A percentile compares a stretch with the other conserved stretches of the same genome.
phyloP scores from a whole-genome alignment of 2,797 vertebrate genomes.

The Phalloptychus januarius region DNA sequence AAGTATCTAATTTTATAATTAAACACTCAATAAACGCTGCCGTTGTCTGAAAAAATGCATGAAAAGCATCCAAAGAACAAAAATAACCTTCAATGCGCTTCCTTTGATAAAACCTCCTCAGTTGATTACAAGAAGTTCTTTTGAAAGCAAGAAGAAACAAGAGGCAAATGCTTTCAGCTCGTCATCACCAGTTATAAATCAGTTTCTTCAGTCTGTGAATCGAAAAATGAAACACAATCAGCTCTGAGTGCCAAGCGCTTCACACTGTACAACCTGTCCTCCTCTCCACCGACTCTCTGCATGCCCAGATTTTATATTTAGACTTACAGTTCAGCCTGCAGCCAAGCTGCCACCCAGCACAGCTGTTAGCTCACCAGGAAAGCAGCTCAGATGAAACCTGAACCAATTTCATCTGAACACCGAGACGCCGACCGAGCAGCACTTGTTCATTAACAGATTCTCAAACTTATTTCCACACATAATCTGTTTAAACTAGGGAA shows the following conservation, averaged over 20 bases:
- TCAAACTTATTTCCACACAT: neutral
- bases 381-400: slow-evolving; percentile 11
- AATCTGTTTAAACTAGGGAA: neutral
- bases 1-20: neutral
- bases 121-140: neutral
- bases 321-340: slow-evolving; percentile 23
- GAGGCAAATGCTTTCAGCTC: neutral
- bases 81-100: neutral
- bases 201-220: neutral
- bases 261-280: slow-evolving; percentile 60
- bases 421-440: neutral
- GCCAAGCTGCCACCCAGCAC: slow-evolving; percentile 27
- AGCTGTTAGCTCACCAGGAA: slow-evolving; percentile 35
- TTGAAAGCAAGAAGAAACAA: neutral
- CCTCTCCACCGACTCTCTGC: slow-evolving; percentile 9
- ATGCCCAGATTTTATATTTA: slow-evolving; percentile 49
- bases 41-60: neutral
- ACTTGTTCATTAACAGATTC: neutral
- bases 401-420: neutral
- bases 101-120: neutral
- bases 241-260: slow-evolving; percentile 11
- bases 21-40: neutral
- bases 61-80: neutral
- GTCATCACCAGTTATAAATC: slow-evolving; percentile 25
- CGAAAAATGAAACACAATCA: slow-evolving; percentile 20